A percentile compares a stretch with the other conserved stretches of the same genome.
These are phyloP conservation scores for Myrmophylax atrothorax DNA, from an alignment of 2,113 vertebrate genomes.

Conservation along the genomic window DNA sequence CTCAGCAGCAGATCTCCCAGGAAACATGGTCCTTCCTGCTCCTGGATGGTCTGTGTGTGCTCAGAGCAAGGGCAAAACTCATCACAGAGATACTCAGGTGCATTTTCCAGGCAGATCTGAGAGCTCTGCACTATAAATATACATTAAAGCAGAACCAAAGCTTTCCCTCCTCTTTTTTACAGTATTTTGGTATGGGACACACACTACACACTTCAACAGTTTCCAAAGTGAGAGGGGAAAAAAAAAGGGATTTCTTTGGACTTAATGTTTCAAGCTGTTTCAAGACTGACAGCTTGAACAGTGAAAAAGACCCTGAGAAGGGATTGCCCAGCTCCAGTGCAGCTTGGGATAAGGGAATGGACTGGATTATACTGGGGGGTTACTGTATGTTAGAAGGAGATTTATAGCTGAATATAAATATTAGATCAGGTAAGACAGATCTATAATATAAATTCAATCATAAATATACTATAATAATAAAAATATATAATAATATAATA, in stretches of 20 bases:
- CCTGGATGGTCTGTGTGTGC: background rate
- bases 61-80: background rate
- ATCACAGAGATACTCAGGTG: fast-evolving
- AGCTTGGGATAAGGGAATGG: background rate
- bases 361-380: background rate
- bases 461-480: background rate
- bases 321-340: fast-evolving
- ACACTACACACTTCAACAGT: fast-evolving
- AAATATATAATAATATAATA: no score
- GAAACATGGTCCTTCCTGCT: background rate
- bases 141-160: no score
- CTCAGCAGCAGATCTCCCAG: background rate
- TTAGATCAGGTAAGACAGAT: background rate
- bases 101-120: background rate
- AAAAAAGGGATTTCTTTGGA: background rate
- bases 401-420: background rate
- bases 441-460: background rate
- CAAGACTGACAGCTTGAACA: background rate
- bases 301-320: fast-evolving
- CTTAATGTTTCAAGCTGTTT: background rate
- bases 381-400: fast-evolving
- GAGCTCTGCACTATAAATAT: background rate
- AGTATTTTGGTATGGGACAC: background rate
- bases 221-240: no score
- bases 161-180: fast-evolving